Percentiles rank a stretch among this genome's conserved stretches.
These are phyloP conservation scores for Cossypha dichroa DNA, from an alignment of 2,797 vertebrate species.

Conservation along the genomic window DNA sequence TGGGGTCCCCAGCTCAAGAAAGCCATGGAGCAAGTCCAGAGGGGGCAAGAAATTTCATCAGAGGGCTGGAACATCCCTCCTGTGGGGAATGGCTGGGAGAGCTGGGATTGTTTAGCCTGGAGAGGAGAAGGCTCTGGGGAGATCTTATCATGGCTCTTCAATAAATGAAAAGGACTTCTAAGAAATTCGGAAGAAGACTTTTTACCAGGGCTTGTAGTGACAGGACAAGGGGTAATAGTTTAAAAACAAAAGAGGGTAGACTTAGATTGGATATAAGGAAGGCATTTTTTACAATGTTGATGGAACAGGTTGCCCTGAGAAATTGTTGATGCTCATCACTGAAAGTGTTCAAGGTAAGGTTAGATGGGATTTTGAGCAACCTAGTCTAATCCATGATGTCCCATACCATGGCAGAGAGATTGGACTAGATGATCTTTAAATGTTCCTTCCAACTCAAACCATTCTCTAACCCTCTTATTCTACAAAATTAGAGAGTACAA, in stretches of 20 bases:
- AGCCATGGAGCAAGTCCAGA: neutral
- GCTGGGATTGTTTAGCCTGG: neutral
- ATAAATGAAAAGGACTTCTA: neutral
- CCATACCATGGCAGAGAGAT: too few species aligned
- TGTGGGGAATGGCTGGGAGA: neutral
- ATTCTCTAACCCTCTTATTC: neutral
- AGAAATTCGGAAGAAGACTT: neutral
- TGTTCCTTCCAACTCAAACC: neutral
- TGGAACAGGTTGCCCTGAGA: neutral
- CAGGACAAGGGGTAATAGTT: neutral
- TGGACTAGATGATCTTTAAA: neutral
- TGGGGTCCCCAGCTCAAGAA: neutral
- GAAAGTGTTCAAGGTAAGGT: neutral
- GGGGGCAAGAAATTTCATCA: neutral
- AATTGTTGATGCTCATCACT: neutral
- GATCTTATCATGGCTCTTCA: neutral
- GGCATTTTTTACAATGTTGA: neutral
- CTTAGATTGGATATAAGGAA: neutral
- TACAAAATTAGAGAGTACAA: neutral
- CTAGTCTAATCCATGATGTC: neutral
- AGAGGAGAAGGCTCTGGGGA: neutral
- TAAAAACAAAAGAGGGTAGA: neutral
- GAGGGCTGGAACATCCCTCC: neutral
- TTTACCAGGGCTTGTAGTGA: neutral
- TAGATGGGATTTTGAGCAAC: neutral